Evolutionary conservation across 1,140 invertebrate genomes (phyloP), one percentile per base, ranked within the genome.

Genomic region (Phortica variegata): DNA sequence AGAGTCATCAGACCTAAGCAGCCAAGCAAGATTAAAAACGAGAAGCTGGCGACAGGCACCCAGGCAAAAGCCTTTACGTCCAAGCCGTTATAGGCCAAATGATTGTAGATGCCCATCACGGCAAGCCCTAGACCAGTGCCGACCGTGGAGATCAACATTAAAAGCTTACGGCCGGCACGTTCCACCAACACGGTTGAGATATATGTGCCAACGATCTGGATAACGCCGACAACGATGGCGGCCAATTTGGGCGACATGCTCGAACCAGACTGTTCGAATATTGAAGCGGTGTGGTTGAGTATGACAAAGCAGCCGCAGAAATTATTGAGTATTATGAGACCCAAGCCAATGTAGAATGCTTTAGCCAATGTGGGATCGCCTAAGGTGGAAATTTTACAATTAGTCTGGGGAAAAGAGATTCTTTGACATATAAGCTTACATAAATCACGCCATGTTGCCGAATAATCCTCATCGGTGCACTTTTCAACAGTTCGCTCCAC

Each of bases 141-240:
- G 33, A 50, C 21, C 1, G 53, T 42, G 2, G 58, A 60, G 5
- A 53, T 18, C 3, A 44, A 29, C 8, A 63, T 13, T 6, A 63
- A 20, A 3, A 46, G 7, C 74, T 56, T 59, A 10, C 78, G 48
- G 8, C 79, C 78, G 39, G 77, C 78, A 39, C 75, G 60, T 46
- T 79, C 79, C 0, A 79, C 78, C 15, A 79, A 74, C 21, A 78
- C 65, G 23, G 78, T 79, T 2, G 79, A 77, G 0, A 78, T 60
- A n/a, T 78, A 70, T 1, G 78, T 77, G 0, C 79, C 77, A 1
- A 79, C 18, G 1, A 79, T 48, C 37, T 79, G 79, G 44, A 80
- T 77, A 0, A 52, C 56, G 16, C 88, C 90, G 48, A 93, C 82
- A 18, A 92, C 83, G 40, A 92, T 91, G 1, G 89, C 83, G 0